Percentiles rank a stretch among this genome's conserved stretches.
phyloP scores from a whole-genome alignment of 1,140 invertebrate genomes.

The Sarcophaga peregrina region DNA sequence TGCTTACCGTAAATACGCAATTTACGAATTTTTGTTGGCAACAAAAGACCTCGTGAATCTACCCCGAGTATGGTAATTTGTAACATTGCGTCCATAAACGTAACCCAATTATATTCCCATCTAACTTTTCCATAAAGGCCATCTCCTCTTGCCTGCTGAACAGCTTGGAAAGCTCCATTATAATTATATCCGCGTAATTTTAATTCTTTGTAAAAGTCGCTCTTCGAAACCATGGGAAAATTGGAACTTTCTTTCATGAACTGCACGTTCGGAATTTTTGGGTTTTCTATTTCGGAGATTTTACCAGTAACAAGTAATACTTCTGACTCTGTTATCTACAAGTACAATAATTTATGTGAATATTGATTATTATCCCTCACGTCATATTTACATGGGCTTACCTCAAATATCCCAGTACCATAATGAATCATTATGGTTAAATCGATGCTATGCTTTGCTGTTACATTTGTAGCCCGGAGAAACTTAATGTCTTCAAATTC shows the following conservation, averaged over 20 bases:
- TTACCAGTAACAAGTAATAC: slow-evolving; percentile 82
- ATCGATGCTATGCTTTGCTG: slow-evolving; percentile 75
- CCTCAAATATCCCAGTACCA: slow-evolving; percentile 84
- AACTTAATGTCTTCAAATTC: slow-evolving; percentile 90
- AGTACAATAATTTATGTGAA: slow-evolving; percentile 44
- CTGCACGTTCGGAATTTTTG: slow-evolving; percentile 66
- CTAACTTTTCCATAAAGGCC: slow-evolving; percentile 68
- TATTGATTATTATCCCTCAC: background rate
- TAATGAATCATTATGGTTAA: slow-evolving; percentile 86
- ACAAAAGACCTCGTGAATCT: slow-evolving; percentile 80
- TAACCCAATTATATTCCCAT: slow-evolving; percentile 88
- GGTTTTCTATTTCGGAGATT: slow-evolving; percentile 70
- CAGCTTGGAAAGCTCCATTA: slow-evolving; percentile 59
- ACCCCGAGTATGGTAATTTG: slow-evolving; percentile 84
- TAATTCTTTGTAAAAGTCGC: slow-evolving; percentile 94
- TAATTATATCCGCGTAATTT: slow-evolving; percentile 93
- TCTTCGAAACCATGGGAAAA: slow-evolving; percentile 69
- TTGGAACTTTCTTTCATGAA: slow-evolving; percentile 67
- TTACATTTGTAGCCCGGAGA: slow-evolving; percentile 82
- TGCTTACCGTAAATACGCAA: slow-evolving; percentile 81
- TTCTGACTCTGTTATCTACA: slow-evolving; percentile 78
- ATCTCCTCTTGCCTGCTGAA: slow-evolving; percentile 63
- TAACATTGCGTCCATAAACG: slow-evolving; percentile 93
- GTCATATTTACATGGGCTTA: no score
- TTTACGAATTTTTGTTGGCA: slow-evolving; percentile 87